phyloP scores from a whole-genome alignment of 2,888 invertebrate species.

The Elysia crispata region DNA sequence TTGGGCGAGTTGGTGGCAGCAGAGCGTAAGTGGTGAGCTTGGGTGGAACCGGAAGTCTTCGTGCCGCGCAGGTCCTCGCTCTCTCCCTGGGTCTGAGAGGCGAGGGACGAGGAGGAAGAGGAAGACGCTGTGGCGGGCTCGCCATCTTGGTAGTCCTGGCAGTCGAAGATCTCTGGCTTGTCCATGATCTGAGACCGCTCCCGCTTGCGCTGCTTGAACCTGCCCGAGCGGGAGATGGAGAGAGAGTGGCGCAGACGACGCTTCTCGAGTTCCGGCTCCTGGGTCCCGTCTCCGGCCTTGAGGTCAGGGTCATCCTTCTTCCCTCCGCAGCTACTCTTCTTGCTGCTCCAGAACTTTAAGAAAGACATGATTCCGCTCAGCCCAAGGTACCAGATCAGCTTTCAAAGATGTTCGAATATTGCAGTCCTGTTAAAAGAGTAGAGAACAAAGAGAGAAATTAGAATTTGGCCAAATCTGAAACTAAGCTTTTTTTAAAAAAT shows the following conservation, averaged over 20 bases:
- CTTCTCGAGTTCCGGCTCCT: constrained; percentile 64
- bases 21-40: background rate
- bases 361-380: constrained; percentile 43
- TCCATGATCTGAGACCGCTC: constrained; percentile 65
- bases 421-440: no score
- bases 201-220: constrained; percentile 69
- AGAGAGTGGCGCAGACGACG: constrained; percentile 63
- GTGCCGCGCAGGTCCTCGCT: background rate
- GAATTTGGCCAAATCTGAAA: no score
- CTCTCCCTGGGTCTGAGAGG: background rate
- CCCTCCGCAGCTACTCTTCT: constrained; percentile 31
- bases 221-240: constrained; percentile 70
- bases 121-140: background rate
- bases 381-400: background rate
- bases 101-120: background rate
- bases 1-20: constrained; percentile 13
- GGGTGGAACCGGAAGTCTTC: background rate
- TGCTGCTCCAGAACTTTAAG: constrained; percentile 48
- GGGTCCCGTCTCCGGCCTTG: constrained; percentile 38
- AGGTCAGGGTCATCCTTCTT: constrained; percentile 36
- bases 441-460: no score
- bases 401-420: no score
- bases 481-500: no score
- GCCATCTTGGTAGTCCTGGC: background rate
- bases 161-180: constrained; percentile 62